Evolutionary conservation across 2,888 invertebrate species (phyloP), one percentile per base, ranked within the genome.

Genomic region (Scotopteryx bipunctaria): DNA sequence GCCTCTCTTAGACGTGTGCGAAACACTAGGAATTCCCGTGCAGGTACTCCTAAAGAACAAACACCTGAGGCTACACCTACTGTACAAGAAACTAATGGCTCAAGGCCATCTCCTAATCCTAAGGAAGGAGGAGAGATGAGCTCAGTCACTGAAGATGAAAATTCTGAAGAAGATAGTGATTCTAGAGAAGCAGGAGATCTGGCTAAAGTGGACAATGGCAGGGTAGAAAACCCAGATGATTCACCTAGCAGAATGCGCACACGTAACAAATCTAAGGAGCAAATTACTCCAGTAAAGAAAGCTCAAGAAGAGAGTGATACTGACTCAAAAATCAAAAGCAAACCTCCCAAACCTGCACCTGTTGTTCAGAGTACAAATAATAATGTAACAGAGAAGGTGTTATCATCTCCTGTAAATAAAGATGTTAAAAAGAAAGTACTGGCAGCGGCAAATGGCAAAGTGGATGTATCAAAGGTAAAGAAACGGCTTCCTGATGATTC

Each of bases 121-220:
- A 94, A 94, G 79, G 94, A 94, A 80, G 89, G 85, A 17, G 93
- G 92, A 57, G 94, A 94, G 79, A 94, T 94, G 73, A 94, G 94
- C 83, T 95, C 96, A 53, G 95, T 95, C 55, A 95, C 95, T 44
- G 96, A 96, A 81, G 96, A 96, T 91, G 97, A 98, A 81, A 96
- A 96, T 87, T 98, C 98, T 61, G 98, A 98, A 79, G 97, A 98
- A 81, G 98, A 98, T 83, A 97, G 97, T 82, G 98, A 98, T 86
- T 97, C 97, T 51, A 93, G 97, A 76, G 96, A 97, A 73, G 94
- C 97, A 66, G 95, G 83, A 57, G 91, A 91, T 59, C 95, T 78
- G 94, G 96, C 87, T 94, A 97, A 91, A 95, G 96, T 87, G 94
- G 97, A 86, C 94, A 96, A 86, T 95, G 66, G 74, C 25, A 96